phyloP scores from a whole-genome alignment of 2,797 vertebrate genomes.

The Cyclopterus lumpus region DNA sequence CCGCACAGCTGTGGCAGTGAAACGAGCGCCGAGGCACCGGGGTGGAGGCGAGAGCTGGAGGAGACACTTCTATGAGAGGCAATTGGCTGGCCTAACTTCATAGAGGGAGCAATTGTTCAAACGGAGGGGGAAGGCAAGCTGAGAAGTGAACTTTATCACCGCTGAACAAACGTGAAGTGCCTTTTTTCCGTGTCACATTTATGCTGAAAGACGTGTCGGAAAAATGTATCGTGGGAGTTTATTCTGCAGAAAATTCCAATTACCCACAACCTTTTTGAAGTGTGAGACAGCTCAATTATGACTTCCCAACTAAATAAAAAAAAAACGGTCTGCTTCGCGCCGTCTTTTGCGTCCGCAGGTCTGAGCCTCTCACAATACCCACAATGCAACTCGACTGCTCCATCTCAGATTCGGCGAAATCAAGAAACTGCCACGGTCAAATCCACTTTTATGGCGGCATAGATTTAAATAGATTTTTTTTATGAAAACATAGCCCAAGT shows the following conservation, averaged over 20 bases:
- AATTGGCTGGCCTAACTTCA: slow-evolving; percentile 44
- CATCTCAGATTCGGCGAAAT: neutral
- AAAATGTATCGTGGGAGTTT: neutral
- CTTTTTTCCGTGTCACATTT: neutral
- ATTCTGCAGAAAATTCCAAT: neutral
- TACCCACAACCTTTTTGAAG: neutral
- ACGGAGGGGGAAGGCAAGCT: slow-evolving; percentile 14
- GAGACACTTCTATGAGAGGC: slow-evolving; percentile 48
- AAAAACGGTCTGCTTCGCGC: neutral
- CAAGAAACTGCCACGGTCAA: neutral
- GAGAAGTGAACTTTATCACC: slow-evolving; percentile 30
- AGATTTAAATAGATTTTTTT: neutral
- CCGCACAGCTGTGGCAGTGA: slow-evolving; percentile 71
- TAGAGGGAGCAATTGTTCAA: slow-evolving; percentile 50
- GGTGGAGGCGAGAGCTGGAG: slow-evolving; percentile 41
- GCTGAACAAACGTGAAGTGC: neutral
- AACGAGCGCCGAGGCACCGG: slow-evolving; percentile 53
- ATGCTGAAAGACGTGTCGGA: neutral
- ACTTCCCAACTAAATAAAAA: neutral
- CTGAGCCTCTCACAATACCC: neutral
- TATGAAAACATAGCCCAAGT: neutral
- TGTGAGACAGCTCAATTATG: neutral
- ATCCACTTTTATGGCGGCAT: no score
- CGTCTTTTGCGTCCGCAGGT: neutral
- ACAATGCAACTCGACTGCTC: neutral